These are phyloP conservation scores for Trissolcus brochymenae DNA, from an alignment of 2,888 invertebrate genomes.

Conservation along the genomic window DNA sequence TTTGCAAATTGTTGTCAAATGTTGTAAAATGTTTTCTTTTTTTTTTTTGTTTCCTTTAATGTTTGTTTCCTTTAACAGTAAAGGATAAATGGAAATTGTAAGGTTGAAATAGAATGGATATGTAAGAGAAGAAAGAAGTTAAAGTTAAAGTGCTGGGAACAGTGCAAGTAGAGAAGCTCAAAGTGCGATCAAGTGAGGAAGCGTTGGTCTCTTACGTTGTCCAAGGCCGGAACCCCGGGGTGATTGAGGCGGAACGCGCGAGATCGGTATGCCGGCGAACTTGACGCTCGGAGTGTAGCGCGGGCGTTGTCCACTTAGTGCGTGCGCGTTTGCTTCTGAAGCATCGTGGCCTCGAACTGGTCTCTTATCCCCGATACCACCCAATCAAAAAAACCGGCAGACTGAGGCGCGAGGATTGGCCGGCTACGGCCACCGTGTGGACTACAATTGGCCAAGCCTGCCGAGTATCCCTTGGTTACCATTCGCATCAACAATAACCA, in stretches of 20 bases:
- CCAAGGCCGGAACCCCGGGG: constrained; percentile 4
- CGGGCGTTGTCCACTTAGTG: constrained; percentile 66
- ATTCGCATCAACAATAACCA: constrained; percentile 73
- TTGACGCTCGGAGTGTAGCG: constrained; percentile 10
- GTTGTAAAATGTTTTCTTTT: no score
- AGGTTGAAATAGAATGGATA: background rate
- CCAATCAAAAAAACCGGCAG: constrained; percentile 74
- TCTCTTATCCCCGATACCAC: constrained; percentile 74
- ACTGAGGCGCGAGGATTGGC: constrained; percentile 67
- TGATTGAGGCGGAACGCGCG: constrained; percentile 22
- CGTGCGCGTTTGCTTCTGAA: constrained; percentile 70
- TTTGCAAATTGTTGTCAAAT: no score
- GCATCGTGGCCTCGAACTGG: constrained; percentile 71
- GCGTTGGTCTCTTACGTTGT: constrained; percentile 20
- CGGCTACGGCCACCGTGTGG: constrained; percentile 69
- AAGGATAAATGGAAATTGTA: no score
- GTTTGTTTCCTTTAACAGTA: no score
- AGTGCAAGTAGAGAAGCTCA: background rate
- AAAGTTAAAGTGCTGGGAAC: background rate
- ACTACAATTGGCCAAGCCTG: constrained; percentile 71
- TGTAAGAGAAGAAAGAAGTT: background rate
- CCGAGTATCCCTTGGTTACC: constrained; percentile 74
- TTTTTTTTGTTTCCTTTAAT: no score
- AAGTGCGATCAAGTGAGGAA: constrained; percentile 26
- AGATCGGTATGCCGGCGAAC: constrained; percentile 39